Conservation (phyloP, 2,888 invertebrate genomes). For the Allacma fusca region DNA sequence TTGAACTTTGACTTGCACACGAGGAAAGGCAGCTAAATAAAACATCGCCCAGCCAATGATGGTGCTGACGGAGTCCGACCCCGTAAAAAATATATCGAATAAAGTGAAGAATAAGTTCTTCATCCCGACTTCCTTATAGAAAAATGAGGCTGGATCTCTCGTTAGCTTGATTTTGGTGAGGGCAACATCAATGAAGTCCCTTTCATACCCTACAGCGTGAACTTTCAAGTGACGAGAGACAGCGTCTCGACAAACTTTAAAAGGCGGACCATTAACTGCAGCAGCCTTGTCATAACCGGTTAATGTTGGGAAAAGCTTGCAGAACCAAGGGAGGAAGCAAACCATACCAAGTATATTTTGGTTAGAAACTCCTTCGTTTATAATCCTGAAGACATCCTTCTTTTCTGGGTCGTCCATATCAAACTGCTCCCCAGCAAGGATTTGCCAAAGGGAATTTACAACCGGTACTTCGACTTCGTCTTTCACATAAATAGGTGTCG, state of each 20-base stretch:
- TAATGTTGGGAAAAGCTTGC: constrained; percentile 51
- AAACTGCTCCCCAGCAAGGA: constrained; percentile 57
- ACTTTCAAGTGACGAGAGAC: constrained; percentile 52
- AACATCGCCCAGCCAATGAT: constrained; percentile 57
- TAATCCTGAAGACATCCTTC: constrained; percentile 37
- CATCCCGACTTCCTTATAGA: constrained; percentile 55
- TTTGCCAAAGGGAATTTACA: constrained; percentile 54
- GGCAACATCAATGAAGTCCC: constrained; percentile 61
- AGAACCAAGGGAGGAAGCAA: constrained; percentile 53
- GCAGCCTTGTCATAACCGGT: no score
- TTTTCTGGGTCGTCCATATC: constrained; percentile 57
- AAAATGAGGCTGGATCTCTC: constrained; percentile 50
- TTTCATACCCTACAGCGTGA: constrained; percentile 51
- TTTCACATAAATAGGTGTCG: constrained; percentile 52
- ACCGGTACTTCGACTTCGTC: constrained; percentile 54
- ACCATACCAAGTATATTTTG: constrained; percentile 58
- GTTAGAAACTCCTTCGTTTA: constrained; percentile 53
- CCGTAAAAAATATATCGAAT: constrained; percentile 58
- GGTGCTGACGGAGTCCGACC: constrained; percentile 57
- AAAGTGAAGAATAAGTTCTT: constrained; percentile 56
- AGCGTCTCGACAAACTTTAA: constrained; percentile 54
- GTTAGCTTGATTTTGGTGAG: constrained; percentile 57
- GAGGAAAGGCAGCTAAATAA: constrained; percentile 48
- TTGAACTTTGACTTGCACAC: constrained; percentile 56
- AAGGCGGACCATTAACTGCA: constrained; percentile 53